These are phyloP conservation scores for Hydrocynus forskahlii DNA, from an alignment of 2,797 vertebrate genomes.

Conservation along the genomic window DNA sequence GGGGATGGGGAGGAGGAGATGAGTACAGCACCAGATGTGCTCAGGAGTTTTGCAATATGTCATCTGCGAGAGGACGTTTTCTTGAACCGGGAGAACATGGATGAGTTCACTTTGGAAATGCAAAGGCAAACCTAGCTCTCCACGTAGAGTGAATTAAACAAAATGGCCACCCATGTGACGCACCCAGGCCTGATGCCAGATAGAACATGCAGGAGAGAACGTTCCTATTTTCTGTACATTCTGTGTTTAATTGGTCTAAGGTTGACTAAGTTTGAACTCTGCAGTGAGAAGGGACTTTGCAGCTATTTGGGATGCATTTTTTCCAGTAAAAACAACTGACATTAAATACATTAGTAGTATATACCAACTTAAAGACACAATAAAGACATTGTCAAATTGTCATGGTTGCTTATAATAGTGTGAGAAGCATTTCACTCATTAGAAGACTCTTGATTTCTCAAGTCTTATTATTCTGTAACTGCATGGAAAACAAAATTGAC, in stretches of 20 bases:
- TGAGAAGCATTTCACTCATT: neutral
- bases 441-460: no score
- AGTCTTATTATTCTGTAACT: no score
- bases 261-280: neutral
- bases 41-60: slow-evolving; percentile 78
- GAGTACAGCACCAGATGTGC: slow-evolving; percentile 78
- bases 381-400: neutral
- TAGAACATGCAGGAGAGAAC: slow-evolving; percentile 13
- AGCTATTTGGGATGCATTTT: neutral
- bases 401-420: neutral
- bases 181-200: slow-evolving; percentile 27
- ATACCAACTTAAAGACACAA: no score
- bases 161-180: slow-evolving; percentile 42
- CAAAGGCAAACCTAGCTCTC: slow-evolving; percentile 29
- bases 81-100: slow-evolving; percentile 57
- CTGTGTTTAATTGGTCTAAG: slow-evolving; percentile 20
- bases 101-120: slow-evolving; percentile 63
- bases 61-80: slow-evolving; percentile 66
- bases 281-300: neutral
- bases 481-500: no score
- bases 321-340: neutral
- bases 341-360: no score
- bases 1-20: slow-evolving; percentile 54
- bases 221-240: slow-evolving; percentile 20
- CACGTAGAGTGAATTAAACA: slow-evolving; percentile 31